Evolutionary conservation across 2,113 vertebrate genomes (phyloP).

Genomic region (Hiodon alosoides): DNA sequence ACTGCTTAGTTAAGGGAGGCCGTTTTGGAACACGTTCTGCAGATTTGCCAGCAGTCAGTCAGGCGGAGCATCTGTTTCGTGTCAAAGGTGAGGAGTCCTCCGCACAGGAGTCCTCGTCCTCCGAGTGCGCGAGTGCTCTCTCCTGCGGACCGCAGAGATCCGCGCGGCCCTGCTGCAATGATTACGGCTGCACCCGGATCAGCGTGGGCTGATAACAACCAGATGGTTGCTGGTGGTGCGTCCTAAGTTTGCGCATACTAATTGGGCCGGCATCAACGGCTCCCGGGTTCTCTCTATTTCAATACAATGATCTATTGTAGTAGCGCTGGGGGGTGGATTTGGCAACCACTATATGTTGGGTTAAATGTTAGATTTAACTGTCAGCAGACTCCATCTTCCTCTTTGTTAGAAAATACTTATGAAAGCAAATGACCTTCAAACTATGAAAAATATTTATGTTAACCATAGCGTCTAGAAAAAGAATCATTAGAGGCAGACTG

Average conservation of each 20-base stretch:
- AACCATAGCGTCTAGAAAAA: too few relatives aligned
- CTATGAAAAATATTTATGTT: too few relatives aligned
- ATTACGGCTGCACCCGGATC: slow-evolving; percentile 70
- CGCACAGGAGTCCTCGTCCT: not conserved
- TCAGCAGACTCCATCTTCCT: too few relatives aligned
- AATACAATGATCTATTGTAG: not conserved
- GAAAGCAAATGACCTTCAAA: too few relatives aligned
- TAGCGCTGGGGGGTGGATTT: too few relatives aligned
- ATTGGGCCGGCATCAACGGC: slow-evolving; percentile 38
- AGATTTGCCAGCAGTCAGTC: not conserved
- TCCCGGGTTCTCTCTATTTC: not conserved
- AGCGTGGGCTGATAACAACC: slow-evolving; percentile 71
- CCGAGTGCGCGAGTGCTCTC: slow-evolving; percentile 28
- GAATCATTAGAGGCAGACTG: too few relatives aligned
- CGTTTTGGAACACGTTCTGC: not conserved
- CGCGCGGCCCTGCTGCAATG: slow-evolving; percentile 68
- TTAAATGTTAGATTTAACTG: too few relatives aligned
- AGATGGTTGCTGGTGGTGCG: slow-evolving; percentile 77
- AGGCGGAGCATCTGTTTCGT: not conserved
- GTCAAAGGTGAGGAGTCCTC: not conserved
- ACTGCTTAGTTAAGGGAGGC: too few relatives aligned
- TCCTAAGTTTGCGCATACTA: slow-evolving; percentile 70
- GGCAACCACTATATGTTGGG: not conserved
- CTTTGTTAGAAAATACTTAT: too few relatives aligned
- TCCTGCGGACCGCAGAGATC: slow-evolving; percentile 68